Percentiles rank a stretch among this genome's conserved stretches.
phyloP scores from a whole-genome alignment of 2,113 vertebrate genomes.

The Corapipo altera region DNA sequence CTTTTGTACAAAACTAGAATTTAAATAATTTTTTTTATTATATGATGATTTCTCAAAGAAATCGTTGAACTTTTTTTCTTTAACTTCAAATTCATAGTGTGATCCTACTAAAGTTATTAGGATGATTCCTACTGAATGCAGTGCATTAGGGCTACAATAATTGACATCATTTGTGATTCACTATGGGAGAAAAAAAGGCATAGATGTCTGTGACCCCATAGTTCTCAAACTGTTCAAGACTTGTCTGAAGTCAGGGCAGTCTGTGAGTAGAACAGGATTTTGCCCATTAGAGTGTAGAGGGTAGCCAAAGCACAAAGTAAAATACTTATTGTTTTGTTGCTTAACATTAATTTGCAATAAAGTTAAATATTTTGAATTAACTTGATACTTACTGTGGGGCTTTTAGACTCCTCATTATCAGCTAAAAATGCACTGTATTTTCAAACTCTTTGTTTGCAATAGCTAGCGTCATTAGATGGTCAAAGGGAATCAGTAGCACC shows the following conservation, averaged over 20 bases:
- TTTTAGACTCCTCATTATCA: background rate
- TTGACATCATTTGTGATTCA: background rate
- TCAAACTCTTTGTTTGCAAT: background rate
- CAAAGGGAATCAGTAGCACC: background rate
- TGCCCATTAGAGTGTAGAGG: background rate
- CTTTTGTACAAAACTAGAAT: background rate
- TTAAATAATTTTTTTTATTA: background rate
- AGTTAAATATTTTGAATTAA: background rate
- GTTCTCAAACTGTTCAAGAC: background rate
- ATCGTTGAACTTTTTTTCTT: background rate
- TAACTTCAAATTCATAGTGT: background rate
- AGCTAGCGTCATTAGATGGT: background rate
- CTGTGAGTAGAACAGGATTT: background rate
- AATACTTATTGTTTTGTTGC: background rate
- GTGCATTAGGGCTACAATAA: background rate
- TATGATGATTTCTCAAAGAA: background rate
- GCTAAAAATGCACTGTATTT: background rate
- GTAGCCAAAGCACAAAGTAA: background rate
- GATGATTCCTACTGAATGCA: background rate
- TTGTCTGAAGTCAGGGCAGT: background rate
- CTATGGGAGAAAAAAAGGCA: background rate
- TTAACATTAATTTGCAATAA: background rate
- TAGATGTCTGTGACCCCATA: background rate
- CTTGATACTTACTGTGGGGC: background rate
- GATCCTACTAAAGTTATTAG: background rate